Base-by-base conservation (phyloP, 2,113 vertebrate genomes). In the Coturnix japonica region DNA sequence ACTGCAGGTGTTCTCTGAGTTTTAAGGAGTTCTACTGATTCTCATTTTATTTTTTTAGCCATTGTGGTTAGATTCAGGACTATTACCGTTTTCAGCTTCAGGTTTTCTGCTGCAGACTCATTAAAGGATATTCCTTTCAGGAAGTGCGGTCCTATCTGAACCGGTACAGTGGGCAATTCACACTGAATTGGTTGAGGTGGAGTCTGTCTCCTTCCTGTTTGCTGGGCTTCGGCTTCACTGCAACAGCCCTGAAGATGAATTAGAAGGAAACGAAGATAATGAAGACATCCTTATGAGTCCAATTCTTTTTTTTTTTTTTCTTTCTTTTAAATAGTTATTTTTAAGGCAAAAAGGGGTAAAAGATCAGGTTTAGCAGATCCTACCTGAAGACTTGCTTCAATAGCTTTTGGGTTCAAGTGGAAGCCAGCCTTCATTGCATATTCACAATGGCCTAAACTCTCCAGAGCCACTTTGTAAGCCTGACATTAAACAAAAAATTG, bases 61-160 rank as follows among this genome's bases (percentile, higher is more conserved):
- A 25, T 20, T 37, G 25, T 39, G 22, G 15, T 37, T 46, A 49
- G 30, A 57, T 80, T n/a, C 47, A 49, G 65, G 18, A 16, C 33
- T 53, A 39, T 65, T 99, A 99, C 99, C 98, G 97, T 99, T 97
- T 99, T 99, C 69, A 99, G 97, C 95, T 99, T 99, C 91, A 99
- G 98, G 97, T 99, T 99, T 94, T 99, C 99, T 12, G 99, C 97
- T 6, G 99, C 98, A 1, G 99, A 99, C 96, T 99, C 99, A 5
- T 99, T 99, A 91, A 99, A 99, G 90, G 99, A 99, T 93, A 99
- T 98, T 60, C 99, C 99, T 97, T 99, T 99, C 91, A 99, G 98
- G 92, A 99, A 99, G 92, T 99, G 99, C 2, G 99, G 97, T 90
- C 99, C 99, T 4, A 99, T 99, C 96, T 99, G 99, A 79, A 99